Conservation (phyloP, 1,140 invertebrate genomes). For the Trachymyrmex septentrionalis region DNA sequence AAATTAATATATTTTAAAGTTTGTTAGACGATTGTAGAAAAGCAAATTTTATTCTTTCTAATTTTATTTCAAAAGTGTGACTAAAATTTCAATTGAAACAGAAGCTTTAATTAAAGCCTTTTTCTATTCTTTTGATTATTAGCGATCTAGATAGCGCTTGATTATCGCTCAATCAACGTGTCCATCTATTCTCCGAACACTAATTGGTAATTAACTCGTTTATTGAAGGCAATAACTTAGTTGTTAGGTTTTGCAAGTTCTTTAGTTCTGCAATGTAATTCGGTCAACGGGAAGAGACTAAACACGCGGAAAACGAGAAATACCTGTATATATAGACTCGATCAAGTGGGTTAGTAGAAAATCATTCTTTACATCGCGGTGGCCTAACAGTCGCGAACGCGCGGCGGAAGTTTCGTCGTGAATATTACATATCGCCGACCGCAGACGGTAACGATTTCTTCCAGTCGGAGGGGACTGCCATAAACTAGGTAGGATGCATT, state of each 20-base stretch:
- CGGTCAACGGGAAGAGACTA: slow-evolving; percentile 38
- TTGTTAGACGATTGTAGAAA: not conserved
- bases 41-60: not conserved
- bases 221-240: slow-evolving; percentile 8
- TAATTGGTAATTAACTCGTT: slow-evolving; percentile 41
- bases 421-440: slow-evolving; percentile 65
- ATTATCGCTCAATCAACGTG: slow-evolving; percentile 14
- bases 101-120: slow-evolving; percentile 7
- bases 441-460: slow-evolving; percentile 66
- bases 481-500: slow-evolving; percentile 70
- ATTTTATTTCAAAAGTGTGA: not conserved
- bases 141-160: not conserved
- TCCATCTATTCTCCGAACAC: slow-evolving; percentile 1
- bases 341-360: slow-evolving; percentile 61
- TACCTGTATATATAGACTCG: slow-evolving; percentile 36
- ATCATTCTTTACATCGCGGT: slow-evolving; percentile 44
- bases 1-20: not conserved
- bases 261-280: slow-evolving; percentile 41
- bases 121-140: not conserved
- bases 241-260: not conserved
- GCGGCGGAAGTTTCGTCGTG: slow-evolving; percentile 66
- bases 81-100: not conserved
- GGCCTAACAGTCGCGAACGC: slow-evolving; percentile 55
- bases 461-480: slow-evolving; percentile 31
- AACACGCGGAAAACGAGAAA: slow-evolving; percentile 38